Conservation (phyloP, 1,140 invertebrate species). For the Drosophila arawakana region DNA sequence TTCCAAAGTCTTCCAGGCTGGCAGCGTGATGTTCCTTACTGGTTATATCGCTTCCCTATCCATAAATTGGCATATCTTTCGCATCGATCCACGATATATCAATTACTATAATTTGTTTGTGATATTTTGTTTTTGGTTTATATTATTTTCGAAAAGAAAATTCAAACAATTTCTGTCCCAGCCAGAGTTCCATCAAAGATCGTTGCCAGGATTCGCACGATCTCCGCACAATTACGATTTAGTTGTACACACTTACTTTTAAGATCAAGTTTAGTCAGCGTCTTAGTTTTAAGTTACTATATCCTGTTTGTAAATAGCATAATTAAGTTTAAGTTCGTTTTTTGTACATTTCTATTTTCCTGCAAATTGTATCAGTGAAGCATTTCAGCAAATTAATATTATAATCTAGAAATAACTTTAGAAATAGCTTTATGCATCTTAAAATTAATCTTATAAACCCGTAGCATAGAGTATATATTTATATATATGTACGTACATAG, state of each 20-base stretch:
- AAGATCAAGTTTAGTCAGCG: constrained; percentile 35
- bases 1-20: constrained; percentile 66
- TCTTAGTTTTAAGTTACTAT: constrained; percentile 18
- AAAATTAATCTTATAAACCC: constrained; percentile 12
- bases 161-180: constrained; percentile 45
- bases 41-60: constrained; percentile 27
- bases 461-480: constrained; percentile 25
- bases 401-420: constrained; percentile 48
- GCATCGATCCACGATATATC: constrained; percentile 28
- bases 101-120: constrained; percentile 59
- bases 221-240: constrained; percentile 37
- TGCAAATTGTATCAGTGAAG: constrained; percentile 64
- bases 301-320: constrained; percentile 55
- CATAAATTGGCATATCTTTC: constrained; percentile 65
- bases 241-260: constrained; percentile 40
- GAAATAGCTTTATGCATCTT: constrained; percentile 34
- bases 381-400: constrained; percentile 56
- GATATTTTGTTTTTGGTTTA: constrained; percentile 74
- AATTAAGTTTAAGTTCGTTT: constrained; percentile 3
- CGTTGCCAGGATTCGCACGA: constrained; percentile 30
- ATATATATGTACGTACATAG: constrained; percentile 40
- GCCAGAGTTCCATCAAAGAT: constrained; percentile 8
- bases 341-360: constrained; percentile 65
- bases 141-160: constrained; percentile 74
- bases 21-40: constrained; percentile 57